Percentiles rank a stretch among this genome's conserved stretches.
Conservation (phyloP, 2,113 vertebrate genomes). For the Malaclemys terrapin region DNA sequence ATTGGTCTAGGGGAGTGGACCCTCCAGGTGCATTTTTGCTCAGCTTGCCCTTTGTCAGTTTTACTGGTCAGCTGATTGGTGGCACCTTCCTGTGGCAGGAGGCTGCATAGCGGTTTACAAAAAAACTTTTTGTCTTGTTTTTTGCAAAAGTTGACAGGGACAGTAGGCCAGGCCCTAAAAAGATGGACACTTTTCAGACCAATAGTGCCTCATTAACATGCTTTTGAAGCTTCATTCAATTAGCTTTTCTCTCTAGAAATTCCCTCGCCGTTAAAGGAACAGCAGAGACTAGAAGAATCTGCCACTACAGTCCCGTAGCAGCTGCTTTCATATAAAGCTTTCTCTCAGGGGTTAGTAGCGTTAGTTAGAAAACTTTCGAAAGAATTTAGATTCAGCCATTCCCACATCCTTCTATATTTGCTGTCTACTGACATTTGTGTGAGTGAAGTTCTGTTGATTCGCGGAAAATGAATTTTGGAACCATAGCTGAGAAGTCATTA, state of each 20-base stretch:
- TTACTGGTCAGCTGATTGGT: not conserved
- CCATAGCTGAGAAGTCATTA: not conserved
- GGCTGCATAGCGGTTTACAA: not conserved
- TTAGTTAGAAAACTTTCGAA: not conserved
- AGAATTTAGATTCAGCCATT: not conserved
- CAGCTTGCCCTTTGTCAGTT: accelerated
- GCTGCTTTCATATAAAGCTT: not conserved
- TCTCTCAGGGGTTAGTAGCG: not conserved
- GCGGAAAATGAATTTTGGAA: not conserved
- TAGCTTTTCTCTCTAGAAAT: not conserved
- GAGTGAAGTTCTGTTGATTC: not conserved
- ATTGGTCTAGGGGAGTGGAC: not conserved
- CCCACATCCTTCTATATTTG: not conserved
- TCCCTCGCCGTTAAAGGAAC: not conserved
- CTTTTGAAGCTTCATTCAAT: not conserved
- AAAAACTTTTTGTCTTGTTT: not conserved
- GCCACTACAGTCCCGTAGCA: not conserved
- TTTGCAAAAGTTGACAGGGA: not conserved
- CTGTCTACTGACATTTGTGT: not conserved
- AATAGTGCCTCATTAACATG: not conserved
- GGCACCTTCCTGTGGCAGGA: not conserved
- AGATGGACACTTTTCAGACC: not conserved
- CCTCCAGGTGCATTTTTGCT: not conserved
- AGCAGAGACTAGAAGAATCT: not conserved
- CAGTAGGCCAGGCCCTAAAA: not conserved